Percentiles rank a stretch among this genome's conserved stretches.
Conservation (phyloP, 2,888 invertebrate species). For the Smittia sp. region DNA sequence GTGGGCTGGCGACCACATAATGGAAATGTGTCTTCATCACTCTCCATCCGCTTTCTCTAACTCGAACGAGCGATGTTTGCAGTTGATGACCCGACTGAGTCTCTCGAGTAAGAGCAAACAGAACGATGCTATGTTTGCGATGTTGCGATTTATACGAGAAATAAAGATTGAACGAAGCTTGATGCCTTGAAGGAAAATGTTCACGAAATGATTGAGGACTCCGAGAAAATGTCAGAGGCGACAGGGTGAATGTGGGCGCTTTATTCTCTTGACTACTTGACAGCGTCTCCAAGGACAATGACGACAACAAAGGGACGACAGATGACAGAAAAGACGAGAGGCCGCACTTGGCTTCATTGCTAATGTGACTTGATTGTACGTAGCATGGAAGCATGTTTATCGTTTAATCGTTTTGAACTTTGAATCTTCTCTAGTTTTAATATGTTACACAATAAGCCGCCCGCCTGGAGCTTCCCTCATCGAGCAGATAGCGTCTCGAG, state of each 20-base stretch:
- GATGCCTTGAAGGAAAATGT: not conserved
- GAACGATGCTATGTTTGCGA: slow-evolving; percentile 15
- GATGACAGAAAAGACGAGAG: not conserved
- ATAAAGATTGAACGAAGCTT: not conserved
- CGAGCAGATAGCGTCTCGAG: not conserved
- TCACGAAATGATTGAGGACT: not conserved
- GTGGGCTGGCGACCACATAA: slow-evolving; percentile 22
- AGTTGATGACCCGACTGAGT: slow-evolving; percentile 26
- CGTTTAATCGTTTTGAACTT: slow-evolving; percentile 34
- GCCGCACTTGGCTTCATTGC: not conserved
- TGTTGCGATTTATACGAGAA: slow-evolving; percentile 26
- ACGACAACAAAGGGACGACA: not conserved
- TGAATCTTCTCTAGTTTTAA: not conserved
- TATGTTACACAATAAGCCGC: not conserved
- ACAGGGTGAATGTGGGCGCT: not conserved
- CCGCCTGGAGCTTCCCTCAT: too few relatives aligned
- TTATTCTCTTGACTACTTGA: not conserved
- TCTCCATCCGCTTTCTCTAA: not conserved
- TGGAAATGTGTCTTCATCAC: slow-evolving; percentile 24
- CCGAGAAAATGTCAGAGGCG: not conserved
- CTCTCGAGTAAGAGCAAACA: not conserved
- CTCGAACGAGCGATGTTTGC: not conserved
- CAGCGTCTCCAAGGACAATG: not conserved
- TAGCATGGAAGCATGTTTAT: slow-evolving; percentile 22
- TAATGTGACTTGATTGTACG: not conserved